Evolutionary conservation across 2,797 vertebrate genomes (phyloP).

Genomic region (Gorsachius magnificus): DNA sequence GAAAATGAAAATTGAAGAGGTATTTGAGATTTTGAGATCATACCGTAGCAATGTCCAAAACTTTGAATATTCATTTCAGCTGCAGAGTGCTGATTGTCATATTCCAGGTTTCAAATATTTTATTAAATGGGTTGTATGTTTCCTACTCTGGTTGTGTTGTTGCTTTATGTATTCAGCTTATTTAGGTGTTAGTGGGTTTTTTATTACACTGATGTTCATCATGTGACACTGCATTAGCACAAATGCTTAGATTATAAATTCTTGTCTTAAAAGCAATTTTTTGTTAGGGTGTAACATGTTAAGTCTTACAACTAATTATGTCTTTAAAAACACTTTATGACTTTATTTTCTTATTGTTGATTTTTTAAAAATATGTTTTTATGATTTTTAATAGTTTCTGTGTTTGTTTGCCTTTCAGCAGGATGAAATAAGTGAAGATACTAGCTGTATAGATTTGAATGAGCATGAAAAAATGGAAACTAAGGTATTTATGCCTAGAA

Average conservation of each 20-base stretch:
- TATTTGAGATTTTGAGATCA: slow-evolving; percentile 55
- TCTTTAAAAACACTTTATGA: background rate
- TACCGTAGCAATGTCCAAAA: background rate
- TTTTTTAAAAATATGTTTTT: background rate
- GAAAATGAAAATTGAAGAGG: slow-evolving; percentile 81
- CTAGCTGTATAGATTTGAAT: slow-evolving; percentile 76
- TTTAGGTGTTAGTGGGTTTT: background rate
- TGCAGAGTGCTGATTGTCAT: background rate
- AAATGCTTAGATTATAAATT: background rate
- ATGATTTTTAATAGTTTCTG: background rate
- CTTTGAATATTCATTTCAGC: background rate
- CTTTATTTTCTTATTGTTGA: background rate
- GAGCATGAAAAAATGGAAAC: slow-evolving; percentile 79
- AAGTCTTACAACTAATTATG: background rate
- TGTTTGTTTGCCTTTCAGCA: slow-evolving; percentile 54
- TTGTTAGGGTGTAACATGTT: background rate
- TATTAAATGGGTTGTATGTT: background rate
- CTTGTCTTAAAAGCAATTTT: background rate
- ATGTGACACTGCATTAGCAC: rapidly evolving
- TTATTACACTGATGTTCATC: background rate
- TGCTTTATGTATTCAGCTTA: background rate
- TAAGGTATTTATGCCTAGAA: slow-evolving; percentile 71
- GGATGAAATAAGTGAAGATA: slow-evolving; percentile 78
- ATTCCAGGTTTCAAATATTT: background rate
- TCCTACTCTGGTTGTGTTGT: background rate